These are phyloP conservation scores for Chrysina gloriosa DNA, from an alignment of 2,888 invertebrate species.

Conservation along the genomic window DNA sequence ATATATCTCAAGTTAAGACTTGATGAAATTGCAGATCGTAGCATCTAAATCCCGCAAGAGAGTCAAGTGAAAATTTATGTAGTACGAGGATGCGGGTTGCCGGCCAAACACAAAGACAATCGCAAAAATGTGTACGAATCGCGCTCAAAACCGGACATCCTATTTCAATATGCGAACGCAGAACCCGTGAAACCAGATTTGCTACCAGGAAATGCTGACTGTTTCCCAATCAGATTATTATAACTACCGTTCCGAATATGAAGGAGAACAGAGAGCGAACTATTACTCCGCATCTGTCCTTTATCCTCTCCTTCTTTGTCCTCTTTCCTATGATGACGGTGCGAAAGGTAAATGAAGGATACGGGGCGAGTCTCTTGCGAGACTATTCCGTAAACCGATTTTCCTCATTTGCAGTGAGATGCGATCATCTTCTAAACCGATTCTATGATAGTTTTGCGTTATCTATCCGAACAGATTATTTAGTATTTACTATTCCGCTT, in stretches of 20 bases:
- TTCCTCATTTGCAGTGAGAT: not conserved
- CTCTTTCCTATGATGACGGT: constrained; percentile 17
- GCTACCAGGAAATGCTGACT: constrained; percentile 53
- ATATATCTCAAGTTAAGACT: constrained; percentile 1
- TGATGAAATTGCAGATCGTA: constrained; percentile 16
- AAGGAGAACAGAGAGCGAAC: not conserved
- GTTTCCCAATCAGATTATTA: constrained; percentile 53
- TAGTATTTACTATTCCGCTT: not conserved
- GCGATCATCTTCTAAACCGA: not conserved
- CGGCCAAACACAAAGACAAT: constrained; percentile 30
- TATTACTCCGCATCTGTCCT: constrained; percentile 14
- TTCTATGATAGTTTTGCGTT: constrained; percentile 5
- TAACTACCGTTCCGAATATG: constrained; percentile 32
- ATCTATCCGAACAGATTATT: not conserved
- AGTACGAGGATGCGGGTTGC: constrained; percentile 25
- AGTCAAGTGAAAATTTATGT: constrained; percentile 36
- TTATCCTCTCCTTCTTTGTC: constrained; percentile 9
- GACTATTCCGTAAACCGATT: constrained; percentile 30
- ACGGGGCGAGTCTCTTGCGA: constrained; percentile 13
- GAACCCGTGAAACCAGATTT: constrained; percentile 53
- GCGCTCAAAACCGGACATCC: constrained; percentile 39
- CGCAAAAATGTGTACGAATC: constrained; percentile 35
- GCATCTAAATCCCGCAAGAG: not conserved
- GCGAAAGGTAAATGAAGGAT: constrained; percentile 27
- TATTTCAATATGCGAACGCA: constrained; percentile 54